Percentiles rank a stretch among this genome's conserved stretches.
These are phyloP conservation scores for Tokudaia muenninki DNA, from an alignment of 2,797 vertebrate genomes.

Conservation along the genomic window DNA sequence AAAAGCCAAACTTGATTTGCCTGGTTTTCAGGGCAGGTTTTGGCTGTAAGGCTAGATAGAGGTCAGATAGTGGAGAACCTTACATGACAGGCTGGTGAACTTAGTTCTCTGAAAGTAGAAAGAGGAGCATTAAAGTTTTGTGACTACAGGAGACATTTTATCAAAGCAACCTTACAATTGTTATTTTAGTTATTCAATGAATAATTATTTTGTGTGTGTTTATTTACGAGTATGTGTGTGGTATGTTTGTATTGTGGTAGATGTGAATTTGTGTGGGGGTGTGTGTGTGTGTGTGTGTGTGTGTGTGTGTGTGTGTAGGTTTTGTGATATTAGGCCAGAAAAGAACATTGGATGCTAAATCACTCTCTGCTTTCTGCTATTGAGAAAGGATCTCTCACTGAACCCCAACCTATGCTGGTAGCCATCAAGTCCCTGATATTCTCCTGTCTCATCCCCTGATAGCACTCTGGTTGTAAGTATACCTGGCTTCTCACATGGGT, in stretches of 20 bases:
- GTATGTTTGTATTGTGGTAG: background rate
- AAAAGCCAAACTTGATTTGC: background rate
- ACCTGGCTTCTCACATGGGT: background rate
- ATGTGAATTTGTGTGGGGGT: too few species aligned
- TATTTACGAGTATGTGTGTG: background rate
- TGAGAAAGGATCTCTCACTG: background rate
- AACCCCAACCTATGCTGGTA: background rate
- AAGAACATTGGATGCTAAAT: background rate
- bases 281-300: background rate
- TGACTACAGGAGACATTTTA: background rate
- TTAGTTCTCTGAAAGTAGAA: background rate
- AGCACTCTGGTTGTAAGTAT: background rate
- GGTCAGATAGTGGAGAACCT: background rate
- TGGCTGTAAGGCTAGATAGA: background rate
- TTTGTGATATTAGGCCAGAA: background rate
- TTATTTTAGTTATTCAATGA: background rate
- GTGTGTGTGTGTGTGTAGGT: background rate
- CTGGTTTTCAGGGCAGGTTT: background rate
- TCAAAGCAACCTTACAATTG: background rate
- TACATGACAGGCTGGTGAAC: background rate
- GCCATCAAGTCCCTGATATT: background rate
- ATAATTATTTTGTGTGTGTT: background rate
- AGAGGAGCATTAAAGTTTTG: background rate
- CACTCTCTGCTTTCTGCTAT: background rate
- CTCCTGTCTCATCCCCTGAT: background rate